Conservation (phyloP, 2,113 vertebrate genomes). For the Danionella cerebrum region DNA sequence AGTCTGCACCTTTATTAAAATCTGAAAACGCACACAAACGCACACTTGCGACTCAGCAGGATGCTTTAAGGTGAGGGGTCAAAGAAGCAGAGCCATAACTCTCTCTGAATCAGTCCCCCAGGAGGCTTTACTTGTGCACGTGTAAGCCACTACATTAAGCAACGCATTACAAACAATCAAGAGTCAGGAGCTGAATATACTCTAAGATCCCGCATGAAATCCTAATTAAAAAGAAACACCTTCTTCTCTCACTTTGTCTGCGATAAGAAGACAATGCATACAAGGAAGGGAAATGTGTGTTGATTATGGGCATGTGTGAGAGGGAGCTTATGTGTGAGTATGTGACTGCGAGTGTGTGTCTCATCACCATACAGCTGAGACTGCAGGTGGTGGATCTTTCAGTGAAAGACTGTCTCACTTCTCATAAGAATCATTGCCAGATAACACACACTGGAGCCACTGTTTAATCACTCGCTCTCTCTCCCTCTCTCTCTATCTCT, state of each 20-base stretch:
- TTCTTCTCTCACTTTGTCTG: neutral
- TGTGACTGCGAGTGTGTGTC: conserved; percentile 22
- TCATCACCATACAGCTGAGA: conserved; percentile 42
- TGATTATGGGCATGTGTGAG: neutral
- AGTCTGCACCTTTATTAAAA: neutral
- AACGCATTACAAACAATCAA: neutral
- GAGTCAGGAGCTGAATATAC: neutral
- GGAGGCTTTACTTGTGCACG: neutral
- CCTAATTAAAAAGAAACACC: conserved; percentile 1
- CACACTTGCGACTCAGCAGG: conserved; percentile 20
- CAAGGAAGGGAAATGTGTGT: neutral
- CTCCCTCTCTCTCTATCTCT: neutral
- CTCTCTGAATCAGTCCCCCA: neutral
- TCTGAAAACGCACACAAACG: conserved; percentile 4
- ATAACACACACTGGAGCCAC: conserved; percentile 30
- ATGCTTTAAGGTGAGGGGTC: conserved; percentile 20
- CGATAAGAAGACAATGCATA: neutral
- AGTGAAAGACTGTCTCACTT: conserved; percentile 36
- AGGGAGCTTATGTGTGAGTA: conserved; percentile 1
- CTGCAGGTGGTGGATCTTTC: conserved; percentile 36
- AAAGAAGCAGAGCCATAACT: conserved; percentile 4
- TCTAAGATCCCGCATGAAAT: neutral
- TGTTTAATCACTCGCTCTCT: conserved; percentile 14
- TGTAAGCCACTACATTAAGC: neutral
- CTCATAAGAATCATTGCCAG: conserved; percentile 31